Base-by-base conservation (phyloP, 2,888 invertebrate species). In the Harpagoxenus sublaevis region DNA sequence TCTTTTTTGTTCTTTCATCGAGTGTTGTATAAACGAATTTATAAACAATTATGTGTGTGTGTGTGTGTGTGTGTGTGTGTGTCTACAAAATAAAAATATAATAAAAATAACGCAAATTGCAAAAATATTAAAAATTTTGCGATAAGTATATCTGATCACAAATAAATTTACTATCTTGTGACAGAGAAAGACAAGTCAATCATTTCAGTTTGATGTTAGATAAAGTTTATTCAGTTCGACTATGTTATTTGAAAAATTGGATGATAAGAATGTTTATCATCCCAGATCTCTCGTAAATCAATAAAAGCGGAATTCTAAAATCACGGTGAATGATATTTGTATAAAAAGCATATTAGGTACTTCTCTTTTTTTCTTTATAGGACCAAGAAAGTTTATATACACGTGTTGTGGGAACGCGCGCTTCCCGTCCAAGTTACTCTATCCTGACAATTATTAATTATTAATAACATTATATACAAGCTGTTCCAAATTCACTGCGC, bases 311-410 rank as follows among this genome's bases (percentile, higher is more conserved):
- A 55, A 48, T 15, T 60, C 60, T 81, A 71, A 71, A 81, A 48
- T 60, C 31, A 60, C 35, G 35, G 48, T 71, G 70, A 79, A 79
- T 48, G 48, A 79, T 60, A 79, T 62, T 18, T 60, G 60, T 81
- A 81, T 81, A 71, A 81, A 81, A 81, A 81, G 79, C 79, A 81
- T 60, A 60, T 81, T 81, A n/a, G n/a, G n/a, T n/a, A 57, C 71
- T 42, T 66, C 42, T 71, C 39, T 53, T 51, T 53, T 18, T 18
- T 48, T 70, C 60, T 81, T 71, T 71, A 60, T 71, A 81, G 31
- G 48, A 81, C 5, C 79, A 81, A 60, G n/a, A 71, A 71, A 79
- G 35, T 71, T 42, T 78, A 81, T 81, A 48, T 81, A 81, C 79
- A 81, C 45, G 9, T 66, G 28, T 55, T n/a, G 9, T 10, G 60